Evolutionary conservation across 2,888 invertebrate species (phyloP), one percentile per base, ranked within the genome.

Genomic region (Hymenopus coronatus): DNA sequence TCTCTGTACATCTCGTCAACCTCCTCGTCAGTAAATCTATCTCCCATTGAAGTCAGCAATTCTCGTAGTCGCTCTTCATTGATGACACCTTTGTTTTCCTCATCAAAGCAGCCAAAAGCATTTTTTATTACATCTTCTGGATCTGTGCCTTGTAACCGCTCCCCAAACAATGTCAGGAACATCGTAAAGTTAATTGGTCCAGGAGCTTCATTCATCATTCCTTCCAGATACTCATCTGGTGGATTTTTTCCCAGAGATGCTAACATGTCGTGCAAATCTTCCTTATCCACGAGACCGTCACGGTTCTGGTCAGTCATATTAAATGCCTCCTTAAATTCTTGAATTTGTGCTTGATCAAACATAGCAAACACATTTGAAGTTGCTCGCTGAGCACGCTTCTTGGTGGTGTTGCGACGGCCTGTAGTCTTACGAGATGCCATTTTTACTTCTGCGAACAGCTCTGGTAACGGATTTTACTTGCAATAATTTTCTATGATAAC

Each of bases 251-350:
- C 98, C 92, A 99, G 94, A 46, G 99, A 99, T 82, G 99, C 99
- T 85, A 99, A 95, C 99, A 99, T 99, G 92, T 99, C 99, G 93
- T 99, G 99, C 30, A 99, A 95, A 93, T 99, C 99, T 94, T 99
- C 99, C 93, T 99, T 99, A 93, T 99, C 99, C 89, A 99, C 98
- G 93, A 99, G 99, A 0, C 99, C 99, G 94, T 99, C 99, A 90
- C 99, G 96, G 93, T 99, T 99, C 93, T 99, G 99, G 93, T 99
- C 99, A 92, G 99, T 99, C 99, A 99, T 99, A 93, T 99, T 99
- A 93, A 99, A 99, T 0, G 99, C 99, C 94, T 99, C 99, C 93
- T 99, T 99, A 93, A 99, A 99, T 94, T 99, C 99, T 82, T 99
- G 99, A 91, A 99, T 99, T 94, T 99, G 99, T 0, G 99, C 99